Evolutionary conservation across 1,140 invertebrate species (phyloP).

Genomic region (Diachasmimorpha longicaudata): DNA sequence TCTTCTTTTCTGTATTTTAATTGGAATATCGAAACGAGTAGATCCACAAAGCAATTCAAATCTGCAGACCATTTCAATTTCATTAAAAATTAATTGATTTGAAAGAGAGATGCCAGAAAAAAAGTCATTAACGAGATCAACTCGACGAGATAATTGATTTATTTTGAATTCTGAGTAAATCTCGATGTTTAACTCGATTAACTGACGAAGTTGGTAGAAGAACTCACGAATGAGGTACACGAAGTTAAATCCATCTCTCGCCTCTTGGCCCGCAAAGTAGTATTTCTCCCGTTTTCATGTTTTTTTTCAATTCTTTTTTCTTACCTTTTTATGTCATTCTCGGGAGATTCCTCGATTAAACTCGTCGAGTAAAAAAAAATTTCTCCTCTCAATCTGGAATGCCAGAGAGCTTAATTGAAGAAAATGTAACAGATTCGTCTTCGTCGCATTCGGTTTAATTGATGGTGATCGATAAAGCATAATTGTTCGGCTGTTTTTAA

Average conservation of each 20-base stretch:
- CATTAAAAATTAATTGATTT: neutral
- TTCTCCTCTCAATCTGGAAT: neutral
- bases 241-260: constrained; percentile 6
- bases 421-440: neutral
- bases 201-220: neutral
- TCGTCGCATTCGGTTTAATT: neutral
- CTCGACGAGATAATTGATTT: constrained; percentile 17
- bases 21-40: too few relatives aligned
- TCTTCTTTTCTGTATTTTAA: neutral
- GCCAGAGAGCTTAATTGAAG: neutral
- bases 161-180: constrained; percentile 24
- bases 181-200: constrained; percentile 25
- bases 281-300: neutral
- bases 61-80: neutral
- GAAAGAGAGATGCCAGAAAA: neutral
- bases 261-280: constrained; percentile 17
- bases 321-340: neutral
- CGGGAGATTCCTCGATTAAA: neutral
- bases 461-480: neutral
- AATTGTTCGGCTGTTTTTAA: neutral
- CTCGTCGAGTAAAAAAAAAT: neutral
- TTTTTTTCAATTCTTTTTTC: neutral
- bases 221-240: neutral
- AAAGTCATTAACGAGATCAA: constrained; percentile 1
- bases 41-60: neutral